phyloP scores from a whole-genome alignment of 2,113 vertebrate genomes.

The Jacana jacana region DNA sequence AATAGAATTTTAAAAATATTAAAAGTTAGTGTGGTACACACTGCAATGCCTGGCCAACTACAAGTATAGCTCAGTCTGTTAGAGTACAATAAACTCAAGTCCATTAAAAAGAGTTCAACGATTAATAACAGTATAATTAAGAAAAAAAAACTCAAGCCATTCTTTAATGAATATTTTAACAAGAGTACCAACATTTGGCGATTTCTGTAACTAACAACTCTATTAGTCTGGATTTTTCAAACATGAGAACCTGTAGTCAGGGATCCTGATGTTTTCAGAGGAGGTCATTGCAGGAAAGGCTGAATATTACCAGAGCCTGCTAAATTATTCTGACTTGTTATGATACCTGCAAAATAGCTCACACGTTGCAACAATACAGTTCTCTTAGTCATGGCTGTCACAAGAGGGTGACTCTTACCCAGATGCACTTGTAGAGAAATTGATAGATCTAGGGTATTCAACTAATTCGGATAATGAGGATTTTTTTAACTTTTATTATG shows the following conservation, averaged over 20 bases:
- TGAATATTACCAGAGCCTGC: not conserved
- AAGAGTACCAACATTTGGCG: not conserved
- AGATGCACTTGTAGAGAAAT: not conserved
- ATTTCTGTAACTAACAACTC: not conserved
- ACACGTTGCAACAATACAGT: not conserved
- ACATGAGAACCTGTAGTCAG: not conserved
- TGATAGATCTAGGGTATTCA: not conserved
- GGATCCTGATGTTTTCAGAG: not conserved
- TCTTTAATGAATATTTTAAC: slow-evolving; percentile 27
- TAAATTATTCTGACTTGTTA: not conserved
- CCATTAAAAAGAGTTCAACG: slow-evolving; percentile 32
- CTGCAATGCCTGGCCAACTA: slow-evolving; percentile 32
- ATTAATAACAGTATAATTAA: slow-evolving; percentile 63
- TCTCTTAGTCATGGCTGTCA: not conserved
- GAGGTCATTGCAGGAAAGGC: not conserved
- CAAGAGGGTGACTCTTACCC: not conserved
- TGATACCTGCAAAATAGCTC: not conserved
- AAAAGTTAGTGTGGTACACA: not conserved
- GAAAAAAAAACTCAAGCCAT: slow-evolving; percentile 40
- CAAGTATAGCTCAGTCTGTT: slow-evolving; percentile 21
- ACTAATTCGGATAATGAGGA: not conserved
- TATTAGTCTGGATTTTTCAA: not conserved
- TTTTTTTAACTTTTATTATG: not conserved
- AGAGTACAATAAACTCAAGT: slow-evolving; percentile 47
- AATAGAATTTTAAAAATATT: not conserved